These are phyloP conservation scores for Natrix natrix DNA, from an alignment of 2,797 vertebrate species.

Conservation along the genomic window DNA sequence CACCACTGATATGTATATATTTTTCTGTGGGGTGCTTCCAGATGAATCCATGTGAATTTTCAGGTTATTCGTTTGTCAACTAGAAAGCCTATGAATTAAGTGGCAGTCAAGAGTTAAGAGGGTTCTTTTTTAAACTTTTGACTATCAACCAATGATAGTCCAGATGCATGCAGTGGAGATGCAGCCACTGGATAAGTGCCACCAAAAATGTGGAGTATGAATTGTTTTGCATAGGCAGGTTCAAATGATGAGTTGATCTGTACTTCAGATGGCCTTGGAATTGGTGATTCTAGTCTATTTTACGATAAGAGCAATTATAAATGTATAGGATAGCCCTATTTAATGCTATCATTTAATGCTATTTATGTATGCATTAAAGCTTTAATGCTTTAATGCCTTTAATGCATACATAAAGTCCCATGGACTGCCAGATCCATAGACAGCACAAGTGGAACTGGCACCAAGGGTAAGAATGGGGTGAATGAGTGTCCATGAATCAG, in stretches of 20 bases:
- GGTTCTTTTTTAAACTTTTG: not conserved
- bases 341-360: not conserved
- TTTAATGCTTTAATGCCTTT: not conserved
- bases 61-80: not conserved
- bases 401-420: not conserved
- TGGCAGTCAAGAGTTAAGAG: not conserved
- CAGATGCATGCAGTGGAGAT: not conserved
- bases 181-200: not conserved
- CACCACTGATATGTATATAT: no score
- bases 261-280: not conserved
- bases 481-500: not conserved
- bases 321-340: not conserved
- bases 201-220: not conserved
- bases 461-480: no score
- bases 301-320: not conserved
- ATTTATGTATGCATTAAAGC: not conserved
- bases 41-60: no score
- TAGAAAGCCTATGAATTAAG: not conserved
- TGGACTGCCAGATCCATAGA: not conserved
- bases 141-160: not conserved
- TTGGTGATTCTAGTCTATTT: not conserved
- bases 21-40: no score
- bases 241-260: not conserved
- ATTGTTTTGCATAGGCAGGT: not conserved
- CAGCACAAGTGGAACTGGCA: not conserved